phyloP scores from a whole-genome alignment of 2,113 vertebrate species.

The Urocolius indicus region DNA sequence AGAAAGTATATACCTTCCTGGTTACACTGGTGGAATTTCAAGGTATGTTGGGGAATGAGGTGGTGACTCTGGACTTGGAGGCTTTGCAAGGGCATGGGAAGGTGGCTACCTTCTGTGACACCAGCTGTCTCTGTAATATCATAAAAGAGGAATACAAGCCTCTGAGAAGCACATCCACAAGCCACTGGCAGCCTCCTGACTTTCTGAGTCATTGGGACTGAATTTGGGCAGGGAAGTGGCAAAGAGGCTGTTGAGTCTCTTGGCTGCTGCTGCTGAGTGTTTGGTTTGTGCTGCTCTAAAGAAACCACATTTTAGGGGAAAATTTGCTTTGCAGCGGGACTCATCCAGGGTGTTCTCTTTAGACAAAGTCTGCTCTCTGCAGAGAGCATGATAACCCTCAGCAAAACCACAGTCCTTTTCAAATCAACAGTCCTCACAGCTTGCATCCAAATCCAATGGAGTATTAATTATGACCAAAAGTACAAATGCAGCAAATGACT shows the following conservation, averaged over 20 bases:
- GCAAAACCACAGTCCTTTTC: neutral
- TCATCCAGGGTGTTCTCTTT: neutral
- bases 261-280: neutral
- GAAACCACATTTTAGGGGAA: neutral
- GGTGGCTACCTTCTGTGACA: neutral
- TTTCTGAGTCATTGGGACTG: neutral
- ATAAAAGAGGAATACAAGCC: neutral
- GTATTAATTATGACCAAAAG: constrained; percentile 16
- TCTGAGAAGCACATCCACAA: neutral
- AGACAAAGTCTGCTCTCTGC: neutral
- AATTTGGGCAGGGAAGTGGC: neutral
- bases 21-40: neutral
- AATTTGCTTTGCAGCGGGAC: rapidly evolving
- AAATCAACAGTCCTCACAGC: neutral
- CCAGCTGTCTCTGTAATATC: neutral
- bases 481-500: neutral
- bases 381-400: neutral
- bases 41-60: neutral
- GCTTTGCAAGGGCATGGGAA: neutral
- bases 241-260: neutral
- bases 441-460: neutral
- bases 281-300: neutral
- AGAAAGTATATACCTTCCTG: neutral
- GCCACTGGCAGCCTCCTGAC: neutral
- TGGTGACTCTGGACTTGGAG: neutral